Conservation (phyloP, 2,113 vertebrate species). For the Tonatia bakeri region DNA sequence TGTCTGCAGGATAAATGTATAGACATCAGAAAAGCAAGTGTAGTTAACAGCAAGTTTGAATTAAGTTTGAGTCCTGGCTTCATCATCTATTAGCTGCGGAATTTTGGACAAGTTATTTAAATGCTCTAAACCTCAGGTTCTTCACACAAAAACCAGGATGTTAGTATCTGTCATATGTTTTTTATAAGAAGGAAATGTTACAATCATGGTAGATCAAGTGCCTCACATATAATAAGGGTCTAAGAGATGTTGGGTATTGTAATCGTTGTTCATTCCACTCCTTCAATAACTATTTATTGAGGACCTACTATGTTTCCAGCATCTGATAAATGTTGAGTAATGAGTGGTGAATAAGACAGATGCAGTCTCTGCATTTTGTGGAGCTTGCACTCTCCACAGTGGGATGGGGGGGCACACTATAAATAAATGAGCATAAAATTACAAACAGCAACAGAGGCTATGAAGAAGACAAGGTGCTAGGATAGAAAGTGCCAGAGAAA, state of each 20-base stretch:
- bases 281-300: not conserved
- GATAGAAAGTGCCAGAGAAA: not conserved
- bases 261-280: not conserved
- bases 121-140: not conserved
- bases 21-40: not conserved
- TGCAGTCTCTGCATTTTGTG: not conserved
- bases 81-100: not conserved
- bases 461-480: not conserved
- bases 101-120: not conserved
- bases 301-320: not conserved
- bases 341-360: not conserved
- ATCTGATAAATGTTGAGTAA: not conserved
- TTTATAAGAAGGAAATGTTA: not conserved
- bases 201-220: not conserved
- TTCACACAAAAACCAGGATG: not conserved
- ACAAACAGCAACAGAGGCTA: not conserved
- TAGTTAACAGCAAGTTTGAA: not conserved
- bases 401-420: not conserved
- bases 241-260: not conserved
- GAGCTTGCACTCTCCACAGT: not conserved
- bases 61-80: not conserved
- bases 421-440: not conserved
- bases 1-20: not conserved
- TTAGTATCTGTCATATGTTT: not conserved
- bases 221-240: not conserved